phyloP scores from a whole-genome alignment of 1,140 invertebrate species.

The Magallana ariakensis region DNA sequence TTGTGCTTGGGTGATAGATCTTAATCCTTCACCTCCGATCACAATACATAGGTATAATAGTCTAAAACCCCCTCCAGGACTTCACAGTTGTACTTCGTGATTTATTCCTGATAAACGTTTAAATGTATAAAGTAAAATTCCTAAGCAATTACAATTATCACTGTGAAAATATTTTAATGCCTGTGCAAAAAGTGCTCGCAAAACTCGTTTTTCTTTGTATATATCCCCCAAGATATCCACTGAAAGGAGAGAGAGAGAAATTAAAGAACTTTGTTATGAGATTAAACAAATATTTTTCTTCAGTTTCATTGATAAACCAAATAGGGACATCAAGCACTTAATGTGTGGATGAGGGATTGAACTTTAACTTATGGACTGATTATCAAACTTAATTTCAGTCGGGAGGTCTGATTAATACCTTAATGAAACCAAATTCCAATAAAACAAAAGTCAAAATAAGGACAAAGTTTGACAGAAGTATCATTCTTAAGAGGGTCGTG shows the following conservation, averaged over 20 bases:
- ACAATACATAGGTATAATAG: slow-evolving; percentile 16
- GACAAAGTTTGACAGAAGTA: too few relatives aligned
- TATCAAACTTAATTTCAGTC: too few relatives aligned
- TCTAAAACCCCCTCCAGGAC: slow-evolving; percentile 17
- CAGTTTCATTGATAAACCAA: background rate
- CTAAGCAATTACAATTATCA: slow-evolving; percentile 27
- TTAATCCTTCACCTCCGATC: background rate
- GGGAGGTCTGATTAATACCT: too few relatives aligned
- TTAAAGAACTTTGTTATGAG: background rate
- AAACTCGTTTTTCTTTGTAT: background rate
- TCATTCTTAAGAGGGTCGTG: too few relatives aligned
- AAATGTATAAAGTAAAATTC: slow-evolving; percentile 24
- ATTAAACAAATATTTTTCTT: slow-evolving; percentile 13
- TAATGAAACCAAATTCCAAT: too few relatives aligned
- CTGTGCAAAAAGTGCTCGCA: background rate
- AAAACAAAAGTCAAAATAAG: too few relatives aligned
- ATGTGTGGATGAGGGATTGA: too few relatives aligned
- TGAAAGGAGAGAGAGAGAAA: background rate
- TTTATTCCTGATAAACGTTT: slow-evolving; percentile 12
- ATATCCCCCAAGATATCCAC: background rate
- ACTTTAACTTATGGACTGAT: too few relatives aligned
- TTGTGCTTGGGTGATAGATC: slow-evolving; percentile 21
- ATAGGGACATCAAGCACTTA: too few relatives aligned
- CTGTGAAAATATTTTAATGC: background rate
- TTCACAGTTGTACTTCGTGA: background rate